Conservation (phyloP, 2,888 invertebrate species). For the Aplocera efformata region DNA sequence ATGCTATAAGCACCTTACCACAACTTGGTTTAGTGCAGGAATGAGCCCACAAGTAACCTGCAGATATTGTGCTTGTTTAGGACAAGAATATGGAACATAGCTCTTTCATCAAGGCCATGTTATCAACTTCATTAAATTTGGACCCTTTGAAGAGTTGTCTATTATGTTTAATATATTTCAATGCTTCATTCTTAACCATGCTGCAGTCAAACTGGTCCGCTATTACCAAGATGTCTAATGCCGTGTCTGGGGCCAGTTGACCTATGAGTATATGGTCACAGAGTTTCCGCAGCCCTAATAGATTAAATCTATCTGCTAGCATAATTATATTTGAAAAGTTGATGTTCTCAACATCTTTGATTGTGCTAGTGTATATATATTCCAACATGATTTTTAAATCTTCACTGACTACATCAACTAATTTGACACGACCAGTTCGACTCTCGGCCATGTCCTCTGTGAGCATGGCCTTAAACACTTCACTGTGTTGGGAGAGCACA, state of each 20-base stretch:
- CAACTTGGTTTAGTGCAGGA: no score
- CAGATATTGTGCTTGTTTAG: no score
- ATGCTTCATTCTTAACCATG: slow-evolving; percentile 46
- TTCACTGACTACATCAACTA: slow-evolving; percentile 56
- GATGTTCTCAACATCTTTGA: slow-evolving; percentile 49
- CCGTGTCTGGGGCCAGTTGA: slow-evolving; percentile 54
- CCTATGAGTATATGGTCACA: slow-evolving; percentile 50
- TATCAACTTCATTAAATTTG: slow-evolving; percentile 55
- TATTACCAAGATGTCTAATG: slow-evolving; percentile 52
- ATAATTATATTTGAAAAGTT: slow-evolving; percentile 56
- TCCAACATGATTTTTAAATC: slow-evolving; percentile 57
- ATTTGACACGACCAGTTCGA: slow-evolving; percentile 57
- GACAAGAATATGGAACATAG: slow-evolving; percentile 48
- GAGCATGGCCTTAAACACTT: slow-evolving; percentile 72
- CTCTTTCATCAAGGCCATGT: slow-evolving; percentile 51
- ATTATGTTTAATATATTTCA: slow-evolving; percentile 63
- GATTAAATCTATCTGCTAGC: slow-evolving; percentile 61
- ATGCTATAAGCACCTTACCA: no score
- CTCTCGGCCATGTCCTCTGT: slow-evolving; percentile 68
- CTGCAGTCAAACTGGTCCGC: slow-evolving; percentile 62
- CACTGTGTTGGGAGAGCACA: slow-evolving; percentile 57
- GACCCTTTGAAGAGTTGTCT: slow-evolving; percentile 40
- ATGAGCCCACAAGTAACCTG: no score
- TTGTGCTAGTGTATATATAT: slow-evolving; percentile 63
- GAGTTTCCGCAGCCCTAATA: slow-evolving; percentile 54